Base-by-base conservation (phyloP, 1,140 invertebrate genomes). In the Planococcus citri region DNA sequence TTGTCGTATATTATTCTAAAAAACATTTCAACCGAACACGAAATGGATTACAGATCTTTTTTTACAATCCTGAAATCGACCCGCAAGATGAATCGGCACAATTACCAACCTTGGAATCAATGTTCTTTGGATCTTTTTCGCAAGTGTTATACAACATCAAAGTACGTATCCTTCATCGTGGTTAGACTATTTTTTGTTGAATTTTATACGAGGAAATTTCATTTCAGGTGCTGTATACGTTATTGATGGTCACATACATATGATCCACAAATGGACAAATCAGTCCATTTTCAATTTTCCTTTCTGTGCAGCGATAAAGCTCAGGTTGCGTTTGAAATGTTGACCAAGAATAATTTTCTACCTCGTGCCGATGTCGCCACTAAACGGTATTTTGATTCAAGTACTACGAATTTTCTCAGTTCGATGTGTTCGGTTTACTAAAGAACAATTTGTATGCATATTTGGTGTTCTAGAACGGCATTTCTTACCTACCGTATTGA, bases 241-340 rank as follows among this genome's bases (percentile, higher is more conserved):
- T 97, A 75, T 80, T 98, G 38, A 94, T 98, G 87, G 95, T 95
- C 17, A 91, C 94, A n/a, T n/a, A n/a, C n/a, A 10, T 78, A 87
- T 27, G 91, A 94, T 74, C 87, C 89, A 1, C 81, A 88, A 72
- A 85, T 89, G 0, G 91, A 95, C 41, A 87, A 88, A 73, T 87
- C 91, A 29, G 87, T 89, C 75, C 87, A 90, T 76, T 91, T 95
- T 79, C 93, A 96, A 79, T 86, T 87, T 71, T 89, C 90, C 76
- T 96, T 96, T 78, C 87, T 95, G 67, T 87, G 86, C 74, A 92
- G 90, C 74, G 89, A 89, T 1, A 89, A 91, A 74, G 89, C 90
- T 12, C 84, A 87, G 69, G 82, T 89, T 68, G 85, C 92, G 70
- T 80, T 94, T 17, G 90, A 92, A 71, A 88, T 94, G 86, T 77